Base-by-base conservation (phyloP, 2,888 invertebrate genomes). In the Drosophila fungiperda region DNA sequence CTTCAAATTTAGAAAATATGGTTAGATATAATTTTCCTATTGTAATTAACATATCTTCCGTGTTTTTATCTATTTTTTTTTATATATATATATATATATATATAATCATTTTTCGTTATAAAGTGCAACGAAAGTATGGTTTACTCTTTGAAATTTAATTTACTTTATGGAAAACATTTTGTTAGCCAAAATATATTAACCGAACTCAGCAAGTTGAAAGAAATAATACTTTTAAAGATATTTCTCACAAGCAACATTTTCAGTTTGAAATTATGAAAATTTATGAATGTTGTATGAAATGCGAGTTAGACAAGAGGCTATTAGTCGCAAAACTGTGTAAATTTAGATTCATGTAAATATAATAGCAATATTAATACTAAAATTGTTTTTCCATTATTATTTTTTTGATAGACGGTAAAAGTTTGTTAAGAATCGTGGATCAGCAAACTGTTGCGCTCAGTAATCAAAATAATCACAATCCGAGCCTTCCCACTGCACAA, bases 401-500 rank as follows among this genome's bases (percentile, higher is more conserved):
- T 17, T 15, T 15, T 38, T 73, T 71, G 15, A 1, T 67, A 87
- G 80, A 62, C 53, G 68, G 57, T 68, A 65, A 35, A 86, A 86
- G 63, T 80, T 90, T 90, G 89, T 82, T 87, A 73, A 76, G 80
- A 87, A 73, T 78, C 87, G 90, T 86, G 81, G 86, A 81, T 71
- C 82, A 83, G 78, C 83, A 91, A 80, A 53, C 88, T 86, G 82
- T 76, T 87, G 79, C 76, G 58, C 62, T 72, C 60, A 85, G 82
- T 60, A 85, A 84, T 64, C 78, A 77, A 40, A 84, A 68, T 52
- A 85, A 83, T 62, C 64, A 78, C 72, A 69, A 83, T 58, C 64
- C 77, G 70, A 72, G 50, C 57, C 50, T 70, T 11, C 64, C 77
- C 23, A 55, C 55, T 70, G 83, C 72, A 66, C 90, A 89, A 68